Evolutionary conservation across 2,797 vertebrate species (phyloP), one percentile per base, ranked within the genome.

Genomic region (Botia kubotai): DNA sequence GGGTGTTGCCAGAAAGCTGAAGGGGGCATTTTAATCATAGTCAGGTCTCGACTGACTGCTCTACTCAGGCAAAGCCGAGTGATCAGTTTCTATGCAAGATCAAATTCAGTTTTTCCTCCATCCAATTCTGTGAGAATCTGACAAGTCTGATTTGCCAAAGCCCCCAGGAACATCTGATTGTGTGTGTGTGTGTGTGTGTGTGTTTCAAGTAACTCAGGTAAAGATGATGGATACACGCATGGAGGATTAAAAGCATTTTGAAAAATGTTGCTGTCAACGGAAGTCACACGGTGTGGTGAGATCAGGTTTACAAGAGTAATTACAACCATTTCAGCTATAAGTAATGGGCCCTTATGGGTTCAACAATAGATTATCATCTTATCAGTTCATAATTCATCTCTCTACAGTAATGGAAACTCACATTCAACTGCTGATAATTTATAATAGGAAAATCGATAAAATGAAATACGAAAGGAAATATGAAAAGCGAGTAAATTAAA

Each of bases 41-140:
- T 60, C 74, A 82, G 81, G 77, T 72, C 79, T 77, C 63, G 2
- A 55, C 80, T 69, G 63, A 66, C 77, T 63, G 46, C 72, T 62
- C 58, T 23, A 66, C 52, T 78, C 69, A 71, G 65, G 53, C n/a
- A 58, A 82, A 74, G 29, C 57, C 39, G 33, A 77, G 62, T 74
- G 80, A 79, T 82, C 83, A 79, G 79, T 23, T 53, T 58, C 76
- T 80, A 79, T 72, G 67, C 46, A 63, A 79, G 77, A 82, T 75
- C 77, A 80, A 73, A 77, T 72, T 71, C 65, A 4, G 68, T 77
- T 78, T 80, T 67, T 65, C 13, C 82, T 75, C 80, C 71, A 77
- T 88, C 84, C 86, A 86, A 87, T 87, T 91, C 88, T 85, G 68
- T 90, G 79, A 90, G 85, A 83, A 84, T 87, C 82, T 87, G 77